Base-by-base conservation (phyloP, 1,140 invertebrate genomes). In the Drosophila teissieri region DNA sequence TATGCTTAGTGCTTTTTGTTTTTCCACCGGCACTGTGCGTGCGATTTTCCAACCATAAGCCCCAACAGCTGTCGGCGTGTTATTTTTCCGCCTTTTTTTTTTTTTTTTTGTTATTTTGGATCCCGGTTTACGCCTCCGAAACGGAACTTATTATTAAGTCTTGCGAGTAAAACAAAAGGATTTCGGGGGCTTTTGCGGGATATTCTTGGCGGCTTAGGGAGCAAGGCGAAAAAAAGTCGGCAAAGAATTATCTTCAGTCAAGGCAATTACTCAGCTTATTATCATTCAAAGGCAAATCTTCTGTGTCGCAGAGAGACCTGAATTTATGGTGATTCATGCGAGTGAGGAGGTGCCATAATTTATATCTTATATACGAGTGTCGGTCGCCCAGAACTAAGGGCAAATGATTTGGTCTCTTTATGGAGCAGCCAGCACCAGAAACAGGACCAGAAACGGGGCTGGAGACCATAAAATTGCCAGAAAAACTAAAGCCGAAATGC, bases 51-150 rank as follows among this genome's bases (percentile, higher is more conserved):
- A 49, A 64, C 69, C 53, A 54, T 76, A 64, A 53, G 62, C 57
- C 78, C 74, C 83, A 83, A 88, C 83, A 88, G 83, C 84, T 88
- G 83, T 73, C 67, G 83, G 83, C 72, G 65, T 88, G 63, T 88
- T 77, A 65, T 58, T 53, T 64, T 51, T 62, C n/a, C 19, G 19
- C 19, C 2, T 19, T 19, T 19, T 44, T 24, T n/a, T 36, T 10
- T 24, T 12, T 14, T 37, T 14, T 24, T n/a, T 36, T 10, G 17
- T 12, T 14, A 31, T 14, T 24, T 12, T 7, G 60, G 63, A 46
- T 45, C 53, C 44, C 24, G 65, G 72, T 51, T 76, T 77, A 70
- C 51, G 67, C 67, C 51, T 65, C 73, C 49, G 36, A 42, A 53
- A 81, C 61, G 64, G 64, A 85, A 85, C 82, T 81, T 86, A 86